Percentiles rank a stretch among this genome's conserved stretches.
These are phyloP conservation scores for Carduelis carduelis DNA, from an alignment of 2,797 vertebrate species.

Conservation along the genomic window DNA sequence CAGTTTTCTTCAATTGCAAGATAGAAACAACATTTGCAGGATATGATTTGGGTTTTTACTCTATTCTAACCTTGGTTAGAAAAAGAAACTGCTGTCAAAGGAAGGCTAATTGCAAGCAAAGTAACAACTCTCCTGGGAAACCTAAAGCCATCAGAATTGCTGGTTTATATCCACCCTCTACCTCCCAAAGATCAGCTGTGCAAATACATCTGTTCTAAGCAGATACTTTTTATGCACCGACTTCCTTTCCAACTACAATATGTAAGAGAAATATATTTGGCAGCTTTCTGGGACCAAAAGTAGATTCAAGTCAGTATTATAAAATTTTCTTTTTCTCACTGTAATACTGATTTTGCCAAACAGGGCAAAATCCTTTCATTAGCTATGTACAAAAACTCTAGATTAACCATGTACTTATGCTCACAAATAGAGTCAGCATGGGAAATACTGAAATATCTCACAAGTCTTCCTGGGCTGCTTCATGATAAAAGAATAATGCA, in stretches of 20 bases:
- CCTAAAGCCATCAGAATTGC: slow-evolving; percentile 10
- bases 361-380: slow-evolving; percentile 1
- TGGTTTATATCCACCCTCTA: slow-evolving; percentile 35
- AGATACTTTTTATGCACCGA: neutral
- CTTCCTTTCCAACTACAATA: slow-evolving; percentile 53
- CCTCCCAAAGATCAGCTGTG: slow-evolving; percentile 55
- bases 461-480: neutral
- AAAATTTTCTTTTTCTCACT: neutral
- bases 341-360: neutral
- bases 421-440: neutral
- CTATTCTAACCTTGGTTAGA: neutral
- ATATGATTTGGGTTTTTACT: neutral
- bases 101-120: slow-evolving; percentile 44
- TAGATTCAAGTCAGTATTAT: neutral
- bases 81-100: slow-evolving; percentile 24
- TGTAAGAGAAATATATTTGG: slow-evolving; percentile 17
- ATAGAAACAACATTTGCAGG: neutral
- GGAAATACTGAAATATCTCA: neutral
- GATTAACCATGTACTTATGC: neutral
- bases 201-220: slow-evolving; percentile 55
- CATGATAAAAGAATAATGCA: neutral
- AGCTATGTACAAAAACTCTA: neutral
- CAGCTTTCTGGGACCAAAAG: neutral
- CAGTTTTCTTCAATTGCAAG: neutral
- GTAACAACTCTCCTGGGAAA: slow-evolving; percentile 21